phyloP scores from a whole-genome alignment of 2,797 vertebrate species.

The Toxotes lorentzi region DNA sequence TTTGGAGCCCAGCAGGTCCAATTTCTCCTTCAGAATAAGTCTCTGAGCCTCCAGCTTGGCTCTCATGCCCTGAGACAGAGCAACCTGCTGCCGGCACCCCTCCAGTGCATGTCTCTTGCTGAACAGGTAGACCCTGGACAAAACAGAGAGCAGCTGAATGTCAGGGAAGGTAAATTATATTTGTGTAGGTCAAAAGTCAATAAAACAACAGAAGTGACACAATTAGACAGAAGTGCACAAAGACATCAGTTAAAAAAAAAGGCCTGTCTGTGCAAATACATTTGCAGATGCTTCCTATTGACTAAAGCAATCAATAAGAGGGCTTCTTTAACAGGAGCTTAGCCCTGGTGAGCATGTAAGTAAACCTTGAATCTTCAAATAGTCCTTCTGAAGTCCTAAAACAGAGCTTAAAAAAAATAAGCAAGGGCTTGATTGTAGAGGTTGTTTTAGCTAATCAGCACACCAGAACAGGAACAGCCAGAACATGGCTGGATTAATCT shows the following conservation, averaged over 20 bases:
- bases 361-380: background rate
- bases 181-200: slow-evolving; percentile 9
- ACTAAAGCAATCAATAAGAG: slow-evolving; percentile 32
- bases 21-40: slow-evolving; percentile 86
- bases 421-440: background rate
- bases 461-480: background rate
- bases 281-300: slow-evolving; percentile 25
- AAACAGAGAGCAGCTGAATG: background rate
- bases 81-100: slow-evolving; percentile 88
- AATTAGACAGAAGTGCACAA: background rate
- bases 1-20: slow-evolving; percentile 83
- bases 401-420: background rate
- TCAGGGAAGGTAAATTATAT: background rate
- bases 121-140: slow-evolving; percentile 90
- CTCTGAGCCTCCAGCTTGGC: slow-evolving; percentile 91
- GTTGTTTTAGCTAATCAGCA: background rate
- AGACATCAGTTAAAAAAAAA: slow-evolving; percentile 19
- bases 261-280: slow-evolving; percentile 10
- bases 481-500: background rate
- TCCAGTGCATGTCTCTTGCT: slow-evolving; percentile 91
- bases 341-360: background rate
- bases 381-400: background rate
- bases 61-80: slow-evolving; percentile 86
- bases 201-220: slow-evolving; percentile 20
- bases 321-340: slow-evolving; percentile 7